Percentiles rank a stretch among this genome's conserved stretches.
Evolutionary conservation across 2,113 vertebrate species (phyloP).

Genomic region (Scalopus aquaticus): DNA sequence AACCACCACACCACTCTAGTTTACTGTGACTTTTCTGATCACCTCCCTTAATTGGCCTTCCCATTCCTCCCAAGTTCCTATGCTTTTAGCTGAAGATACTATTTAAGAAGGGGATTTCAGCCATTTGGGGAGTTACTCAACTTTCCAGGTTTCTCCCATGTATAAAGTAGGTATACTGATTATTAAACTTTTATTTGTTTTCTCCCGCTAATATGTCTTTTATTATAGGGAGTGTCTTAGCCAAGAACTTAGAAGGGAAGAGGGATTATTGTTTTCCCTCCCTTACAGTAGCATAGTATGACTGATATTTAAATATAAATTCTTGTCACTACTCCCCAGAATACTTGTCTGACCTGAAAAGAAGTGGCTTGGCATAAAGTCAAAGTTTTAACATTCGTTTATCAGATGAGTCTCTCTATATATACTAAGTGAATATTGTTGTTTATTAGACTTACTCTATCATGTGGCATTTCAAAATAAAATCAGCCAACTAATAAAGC

Average conservation of each 20-base stretch:
- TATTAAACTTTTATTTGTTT: too few species aligned
- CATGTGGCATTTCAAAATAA: constrained; percentile 80
- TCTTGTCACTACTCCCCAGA: not conserved
- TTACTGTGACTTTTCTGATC: too few species aligned
- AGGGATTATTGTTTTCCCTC: too few species aligned
- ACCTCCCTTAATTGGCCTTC: too few species aligned
- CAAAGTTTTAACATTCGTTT: constrained; percentile 84
- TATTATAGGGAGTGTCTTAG: too few species aligned
- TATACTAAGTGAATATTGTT: constrained; percentile 71
- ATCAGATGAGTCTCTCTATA: constrained; percentile 83
- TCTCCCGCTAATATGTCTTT: too few species aligned
- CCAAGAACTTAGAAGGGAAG: too few species aligned
- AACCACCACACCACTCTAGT: too few species aligned
- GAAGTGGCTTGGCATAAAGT: constrained; percentile 82
- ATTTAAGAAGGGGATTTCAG: not conserved
- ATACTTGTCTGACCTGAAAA: constrained; percentile 78
- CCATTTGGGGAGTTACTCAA: not conserved
- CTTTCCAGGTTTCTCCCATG: too few species aligned
- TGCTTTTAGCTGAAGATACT: not conserved
- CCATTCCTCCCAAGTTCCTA: not conserved
- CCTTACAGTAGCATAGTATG: constrained; percentile 24
- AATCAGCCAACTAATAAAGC: constrained; percentile 79
- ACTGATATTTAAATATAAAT: constrained; percentile 80
- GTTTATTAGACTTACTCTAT: constrained; percentile 82
- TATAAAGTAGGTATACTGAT: too few species aligned